Conservation (phyloP, 2,797 vertebrate species). For the Glossophaga mutica region DNA sequence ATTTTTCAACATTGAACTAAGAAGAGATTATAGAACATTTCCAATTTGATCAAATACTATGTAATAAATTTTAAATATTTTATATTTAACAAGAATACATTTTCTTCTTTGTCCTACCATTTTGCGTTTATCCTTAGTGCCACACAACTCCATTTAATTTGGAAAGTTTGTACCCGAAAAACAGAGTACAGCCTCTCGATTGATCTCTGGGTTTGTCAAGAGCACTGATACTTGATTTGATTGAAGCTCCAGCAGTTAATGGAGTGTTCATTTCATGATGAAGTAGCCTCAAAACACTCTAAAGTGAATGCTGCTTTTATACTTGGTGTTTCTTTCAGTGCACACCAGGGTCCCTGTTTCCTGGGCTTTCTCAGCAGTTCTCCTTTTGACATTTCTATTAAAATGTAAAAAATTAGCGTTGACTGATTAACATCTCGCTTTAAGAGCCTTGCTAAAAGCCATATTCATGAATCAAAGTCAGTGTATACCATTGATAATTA, state of each 20-base stretch:
- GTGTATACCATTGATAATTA: slow-evolving; percentile 66
- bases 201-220: background rate
- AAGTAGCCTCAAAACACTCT: slow-evolving; percentile 37
- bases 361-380: background rate
- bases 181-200: background rate
- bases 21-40: background rate
- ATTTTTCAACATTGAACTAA: background rate
- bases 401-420: slow-evolving; percentile 45
- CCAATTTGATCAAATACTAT: background rate
- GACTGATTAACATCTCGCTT: slow-evolving; percentile 64
- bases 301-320: slow-evolving; percentile 36
- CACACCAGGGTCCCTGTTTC: slow-evolving; percentile 36
- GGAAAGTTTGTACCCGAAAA: background rate
- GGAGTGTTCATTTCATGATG: slow-evolving; percentile 20
- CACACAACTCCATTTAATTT: background rate
- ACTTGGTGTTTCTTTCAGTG: slow-evolving; percentile 23
- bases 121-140: background rate
- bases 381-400: slow-evolving; percentile 65
- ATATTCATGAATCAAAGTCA: slow-evolving; percentile 72
- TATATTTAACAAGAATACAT: background rate
- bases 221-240: background rate
- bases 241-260: background rate
- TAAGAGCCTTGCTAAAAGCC: slow-evolving; percentile 65
- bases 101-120: background rate
- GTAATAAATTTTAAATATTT: background rate